phyloP scores from a whole-genome alignment of 2,113 vertebrate species.

The Bubalus kerabau region DNA sequence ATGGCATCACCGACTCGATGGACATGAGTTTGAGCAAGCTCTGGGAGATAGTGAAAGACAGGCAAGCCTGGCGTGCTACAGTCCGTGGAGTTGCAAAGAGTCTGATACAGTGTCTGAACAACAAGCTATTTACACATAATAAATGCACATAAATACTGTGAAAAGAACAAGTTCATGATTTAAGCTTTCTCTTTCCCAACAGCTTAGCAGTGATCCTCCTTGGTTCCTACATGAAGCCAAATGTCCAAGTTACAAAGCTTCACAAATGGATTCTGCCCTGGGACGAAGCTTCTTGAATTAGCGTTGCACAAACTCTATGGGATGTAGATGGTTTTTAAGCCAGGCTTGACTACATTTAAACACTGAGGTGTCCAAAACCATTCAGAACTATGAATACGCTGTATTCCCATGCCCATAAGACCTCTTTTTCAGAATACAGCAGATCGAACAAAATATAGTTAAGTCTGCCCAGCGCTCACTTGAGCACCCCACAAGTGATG shows the following conservation, averaged over 20 bases:
- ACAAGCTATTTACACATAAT: neutral
- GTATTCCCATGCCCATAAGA: neutral
- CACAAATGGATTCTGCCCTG: neutral
- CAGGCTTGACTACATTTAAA: neutral
- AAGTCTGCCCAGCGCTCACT: neutral
- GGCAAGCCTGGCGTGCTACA: neutral
- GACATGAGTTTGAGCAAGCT: neutral
- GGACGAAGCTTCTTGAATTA: neutral
- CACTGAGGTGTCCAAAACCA: neutral
- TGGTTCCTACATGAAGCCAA: neutral
- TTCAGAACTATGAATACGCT: neutral
- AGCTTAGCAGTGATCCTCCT: neutral
- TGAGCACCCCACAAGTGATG: rapidly evolving
- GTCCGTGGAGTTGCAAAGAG: neutral
- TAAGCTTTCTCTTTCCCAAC: neutral
- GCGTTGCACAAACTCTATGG: neutral
- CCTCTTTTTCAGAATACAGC: neutral
- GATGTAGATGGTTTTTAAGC: too few species aligned
- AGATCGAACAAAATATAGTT: rapidly evolving
- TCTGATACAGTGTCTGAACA: neutral
- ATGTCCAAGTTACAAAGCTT: neutral
- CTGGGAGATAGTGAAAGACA: neutral
- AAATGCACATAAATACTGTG: neutral
- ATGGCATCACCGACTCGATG: neutral
- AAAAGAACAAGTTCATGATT: neutral